Base-by-base conservation (phyloP, 2,113 vertebrate species). In the Planiliza haematocheilus region DNA sequence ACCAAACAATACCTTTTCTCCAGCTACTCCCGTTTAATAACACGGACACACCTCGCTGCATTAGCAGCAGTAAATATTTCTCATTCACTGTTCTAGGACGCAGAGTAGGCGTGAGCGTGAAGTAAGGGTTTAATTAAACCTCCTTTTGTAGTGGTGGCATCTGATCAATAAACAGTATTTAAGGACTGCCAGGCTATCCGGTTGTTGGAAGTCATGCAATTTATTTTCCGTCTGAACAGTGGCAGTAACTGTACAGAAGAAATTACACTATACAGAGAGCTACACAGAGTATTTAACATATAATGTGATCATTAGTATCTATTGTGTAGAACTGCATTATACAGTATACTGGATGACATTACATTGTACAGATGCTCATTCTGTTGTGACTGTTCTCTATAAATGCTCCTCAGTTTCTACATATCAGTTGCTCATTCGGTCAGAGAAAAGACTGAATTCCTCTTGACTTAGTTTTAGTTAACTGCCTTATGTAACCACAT, bases 151-250 rank as follows among this genome's bases (percentile, higher is more conserved):
- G 34, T 36, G 41, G 36, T 62, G 66, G 66, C 74, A 59, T 63
- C 45, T 49, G 56, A 83, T 86, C 77, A 70, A 82, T 79, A 83
- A 81, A 77, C 67, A 66, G 53, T 74, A 69, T 66, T 69, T 70
- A 76, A 81, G 63, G 50, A 75, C 64, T 74, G 52, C n/a, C 18
- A 18, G 4, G 70, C 9, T 45, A 49, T 73, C 34, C 42, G 18
- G 13, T 67, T 59, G 55, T 24, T 56, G 60, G 16, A 50, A 39
- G 43, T 62, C 62, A 71, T 74, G 81, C 36, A 68, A 72, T 76
- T 68, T 37, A 67, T 68, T 76, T 53, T 67, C 71, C 39, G 18
- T 45, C 8, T 49, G 12, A 8, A 62, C 7, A 36, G 50, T 59
- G 38, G 12, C 59, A 76, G 58, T 55, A 37, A 13, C 10, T 58